Conservation (phyloP, 1,140 invertebrate genomes). For the Aphaenogaster ashmeadi region DNA sequence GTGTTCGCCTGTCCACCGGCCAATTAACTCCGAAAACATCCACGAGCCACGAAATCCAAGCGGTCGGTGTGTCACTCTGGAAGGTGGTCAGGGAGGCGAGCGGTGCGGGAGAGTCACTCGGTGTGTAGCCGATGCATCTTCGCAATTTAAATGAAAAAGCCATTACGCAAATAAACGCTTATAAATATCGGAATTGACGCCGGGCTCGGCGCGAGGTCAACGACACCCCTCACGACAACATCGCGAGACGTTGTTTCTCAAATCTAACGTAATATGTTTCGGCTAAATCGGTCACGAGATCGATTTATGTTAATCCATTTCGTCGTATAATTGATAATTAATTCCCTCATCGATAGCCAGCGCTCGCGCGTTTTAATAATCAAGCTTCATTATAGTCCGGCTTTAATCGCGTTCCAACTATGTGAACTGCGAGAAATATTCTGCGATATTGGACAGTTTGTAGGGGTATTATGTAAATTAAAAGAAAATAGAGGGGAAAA, state of each 20-base stretch:
- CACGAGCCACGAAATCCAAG: conserved; percentile 75
- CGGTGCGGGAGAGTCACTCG: neutral
- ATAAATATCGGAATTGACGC: conserved; percentile 48
- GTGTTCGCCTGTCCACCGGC: conserved; percentile 69
- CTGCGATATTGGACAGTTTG: neutral
- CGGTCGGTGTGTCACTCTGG: conserved; percentile 41
- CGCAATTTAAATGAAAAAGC: conserved; percentile 56
- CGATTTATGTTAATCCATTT: conserved; percentile 37
- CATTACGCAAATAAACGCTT: conserved; percentile 55
- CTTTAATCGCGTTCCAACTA: conserved; percentile 12
- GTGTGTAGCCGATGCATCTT: conserved; percentile 9
- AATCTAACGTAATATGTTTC: neutral
- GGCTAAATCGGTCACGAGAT: conserved; percentile 2
- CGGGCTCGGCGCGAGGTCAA: neutral
- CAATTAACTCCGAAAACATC: conserved; percentile 83
- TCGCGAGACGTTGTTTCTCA: conserved; percentile 3
- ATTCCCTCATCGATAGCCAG: conserved; percentile 1
- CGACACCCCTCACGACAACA: conserved; percentile 19
- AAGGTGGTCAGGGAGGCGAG: neutral
- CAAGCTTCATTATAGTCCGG: conserved; percentile 27
- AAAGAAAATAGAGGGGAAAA: neutral
- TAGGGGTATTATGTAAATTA: neutral
- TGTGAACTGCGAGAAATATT: conserved; percentile 34
- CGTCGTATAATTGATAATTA: neutral
- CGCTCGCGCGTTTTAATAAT: conserved; percentile 45